phyloP scores from a whole-genome alignment of 2,888 invertebrate genomes.

The Brachyopa scutellaris region DNA sequence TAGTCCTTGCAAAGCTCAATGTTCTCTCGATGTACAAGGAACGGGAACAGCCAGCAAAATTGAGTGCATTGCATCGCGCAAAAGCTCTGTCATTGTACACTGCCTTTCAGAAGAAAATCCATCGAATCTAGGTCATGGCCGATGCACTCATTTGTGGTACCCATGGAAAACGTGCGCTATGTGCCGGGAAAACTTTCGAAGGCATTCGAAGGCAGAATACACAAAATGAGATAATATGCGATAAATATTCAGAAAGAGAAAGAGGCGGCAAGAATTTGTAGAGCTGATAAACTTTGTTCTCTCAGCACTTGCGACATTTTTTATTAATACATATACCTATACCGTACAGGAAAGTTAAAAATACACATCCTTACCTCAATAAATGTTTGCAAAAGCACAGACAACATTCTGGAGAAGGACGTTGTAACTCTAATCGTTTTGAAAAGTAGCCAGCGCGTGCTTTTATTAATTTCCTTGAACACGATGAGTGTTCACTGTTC shows the following conservation, averaged over 20 bases:
- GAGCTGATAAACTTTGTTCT: conserved; percentile 47
- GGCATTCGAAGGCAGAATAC: conserved; percentile 29
- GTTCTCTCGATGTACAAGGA: conserved; percentile 64
- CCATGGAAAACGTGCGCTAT: conserved; percentile 62
- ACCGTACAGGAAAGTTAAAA: conserved; percentile 35
- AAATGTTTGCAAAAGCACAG: conserved; percentile 35
- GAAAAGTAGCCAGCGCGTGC: conserved; percentile 57
- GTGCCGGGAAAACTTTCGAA: conserved; percentile 55
- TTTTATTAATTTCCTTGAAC: no score
- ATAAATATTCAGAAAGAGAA: background rate
- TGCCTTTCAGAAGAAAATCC: conserved; percentile 69
- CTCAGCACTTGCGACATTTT: background rate
- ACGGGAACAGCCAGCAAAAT: conserved; percentile 50
- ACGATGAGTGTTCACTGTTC: no score
- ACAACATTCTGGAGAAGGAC: conserved; percentile 55
- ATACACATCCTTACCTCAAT: conserved; percentile 37
- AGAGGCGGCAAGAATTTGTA: conserved; percentile 10
- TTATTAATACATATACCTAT: background rate
- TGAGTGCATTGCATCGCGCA: conserved; percentile 68
- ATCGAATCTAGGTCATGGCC: conserved; percentile 81
- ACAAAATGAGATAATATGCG: conserved; percentile 30
- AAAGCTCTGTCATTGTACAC: conserved; percentile 51
- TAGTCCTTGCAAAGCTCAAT: conserved; percentile 66
- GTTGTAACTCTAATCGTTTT: conserved; percentile 44
- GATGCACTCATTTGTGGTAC: conserved; percentile 78